Conservation (phyloP, 1,140 invertebrate species). For the Megalonaias nervosa region DNA sequence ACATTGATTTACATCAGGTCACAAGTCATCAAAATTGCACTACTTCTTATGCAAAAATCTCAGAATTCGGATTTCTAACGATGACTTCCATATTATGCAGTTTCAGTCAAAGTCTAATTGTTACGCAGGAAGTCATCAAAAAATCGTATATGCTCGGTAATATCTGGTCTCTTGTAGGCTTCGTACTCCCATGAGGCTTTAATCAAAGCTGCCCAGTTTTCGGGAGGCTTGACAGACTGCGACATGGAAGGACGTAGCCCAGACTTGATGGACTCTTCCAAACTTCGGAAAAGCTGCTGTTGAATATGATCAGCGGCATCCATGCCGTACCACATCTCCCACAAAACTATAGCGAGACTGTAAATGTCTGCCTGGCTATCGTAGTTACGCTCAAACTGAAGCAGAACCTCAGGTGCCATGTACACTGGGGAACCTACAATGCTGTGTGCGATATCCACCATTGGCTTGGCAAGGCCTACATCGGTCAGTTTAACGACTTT, state of each 20-base stretch:
- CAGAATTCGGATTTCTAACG: too few relatives aligned
- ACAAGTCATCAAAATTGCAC: too few relatives aligned
- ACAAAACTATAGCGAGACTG: constrained; percentile 57
- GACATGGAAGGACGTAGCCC: constrained; percentile 46
- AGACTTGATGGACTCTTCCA: constrained; percentile 36
- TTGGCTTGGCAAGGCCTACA: constrained; percentile 61
- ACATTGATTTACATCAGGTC: too few relatives aligned
- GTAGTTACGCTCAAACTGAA: constrained; percentile 32
- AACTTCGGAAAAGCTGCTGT: constrained; percentile 24
- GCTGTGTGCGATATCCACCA: constrained; percentile 51
- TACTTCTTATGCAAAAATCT: too few relatives aligned
- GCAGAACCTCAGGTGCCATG: constrained; percentile 63
- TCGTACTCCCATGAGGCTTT: constrained; percentile 42
- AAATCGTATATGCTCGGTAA: constrained; percentile 10
- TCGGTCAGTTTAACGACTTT: constrained; percentile 60
- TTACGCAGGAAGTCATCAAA: not conserved
- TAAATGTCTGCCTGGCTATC: constrained; percentile 45
- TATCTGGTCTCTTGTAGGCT: constrained; percentile 22
- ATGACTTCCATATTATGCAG: too few relatives aligned
- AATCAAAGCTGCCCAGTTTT: constrained; percentile 31
- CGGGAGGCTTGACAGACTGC: constrained; percentile 32
- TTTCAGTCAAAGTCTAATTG: too few relatives aligned
- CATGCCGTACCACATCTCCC: constrained; percentile 65
- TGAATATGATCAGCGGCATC: constrained; percentile 53
- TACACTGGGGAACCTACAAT: constrained; percentile 58